These are phyloP conservation scores for Epinotia brunnichana DNA, from an alignment of 2,888 invertebrate species.

Conservation along the genomic window DNA sequence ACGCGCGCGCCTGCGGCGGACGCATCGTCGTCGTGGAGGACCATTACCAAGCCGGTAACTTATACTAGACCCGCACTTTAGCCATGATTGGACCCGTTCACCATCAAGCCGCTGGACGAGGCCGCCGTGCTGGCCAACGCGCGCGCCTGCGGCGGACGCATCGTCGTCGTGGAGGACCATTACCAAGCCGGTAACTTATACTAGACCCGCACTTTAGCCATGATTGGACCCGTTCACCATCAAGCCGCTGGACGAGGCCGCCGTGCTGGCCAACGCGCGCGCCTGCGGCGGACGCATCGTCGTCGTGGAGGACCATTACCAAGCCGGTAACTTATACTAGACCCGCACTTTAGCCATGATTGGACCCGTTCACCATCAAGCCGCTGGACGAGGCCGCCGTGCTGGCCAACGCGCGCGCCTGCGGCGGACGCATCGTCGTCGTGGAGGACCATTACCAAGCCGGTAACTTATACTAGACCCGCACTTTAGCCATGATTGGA, in stretches of 20 bases:
- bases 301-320: constrained; percentile 99
- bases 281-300: constrained; percentile 92
- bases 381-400: constrained; percentile 94
- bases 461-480: constrained; percentile 75
- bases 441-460: constrained; percentile 99
- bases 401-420: constrained; percentile 88
- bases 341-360: too few species aligned
- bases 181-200: constrained; percentile 90
- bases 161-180: constrained; percentile 98
- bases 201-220: too few species aligned
- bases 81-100: constrained; percentile 92
- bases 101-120: constrained; percentile 96
- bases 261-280: constrained; percentile 89
- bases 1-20: constrained; percentile 91
- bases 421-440: constrained; percentile 92
- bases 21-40: constrained; percentile 97
- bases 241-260: constrained; percentile 94
- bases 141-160: constrained; percentile 89
- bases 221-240: constrained; percentile 96
- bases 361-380: constrained; percentile 98
- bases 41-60: constrained; percentile 94
- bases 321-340: constrained; percentile 85
- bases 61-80: too few species aligned
- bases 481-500: constrained; percentile 83
- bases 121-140: constrained; percentile 90